Evolutionary conservation across 2,113 vertebrate species (phyloP), one percentile per base, ranked within the genome.

Genomic region (Calyptommatus sinebrachiatus): DNA sequence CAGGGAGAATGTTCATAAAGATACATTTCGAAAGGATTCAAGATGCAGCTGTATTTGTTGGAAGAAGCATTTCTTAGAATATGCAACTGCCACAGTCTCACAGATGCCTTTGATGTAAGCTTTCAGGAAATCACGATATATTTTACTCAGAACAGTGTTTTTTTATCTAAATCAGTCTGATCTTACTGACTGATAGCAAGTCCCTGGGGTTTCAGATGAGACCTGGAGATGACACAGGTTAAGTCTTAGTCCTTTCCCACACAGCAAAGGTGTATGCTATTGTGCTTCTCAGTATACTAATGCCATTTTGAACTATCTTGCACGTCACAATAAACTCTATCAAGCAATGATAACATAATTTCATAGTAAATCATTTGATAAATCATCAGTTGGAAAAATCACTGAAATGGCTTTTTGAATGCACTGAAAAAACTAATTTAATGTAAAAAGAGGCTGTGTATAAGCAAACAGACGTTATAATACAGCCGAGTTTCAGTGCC

Each of bases 391-490:
- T 91, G 46, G 84, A 76, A 89, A 83, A 81, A 79, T 90, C 86
- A 72, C 80, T 76, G 71, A 76, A 65, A n/a, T 90, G 91, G 18
- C 14, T 57, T 90, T 89, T 94, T 93, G 92, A 92, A 94, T 92
- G 88, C 78, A 85, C 72, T 84, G 84, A 91, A 87, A 20, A 21
- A 79, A 66, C 62, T 4, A 67, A 3, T 75, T 62, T 62, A 8
- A 62, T 2, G 24, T 22, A 62, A 26, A 62, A 62, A 62, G 24
- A 62, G 2, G 8, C 12, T 50, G 53, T 18, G 16, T 57, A 57
- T 57, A 57, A 57, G 16, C 53, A 57, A 57, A 57, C 53, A 57
- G 53, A 18, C 53, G 2, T 18, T 16, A 57, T 16, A 16, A 57
- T 57, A 18, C 18, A 57, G 53, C 14, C 4, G 12, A 18, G 18